A percentile compares a stretch with the other conserved stretches of the same genome.
These are phyloP conservation scores for Calameuta pallipes DNA, from an alignment of 2,888 invertebrate genomes.

Conservation along the genomic window DNA sequence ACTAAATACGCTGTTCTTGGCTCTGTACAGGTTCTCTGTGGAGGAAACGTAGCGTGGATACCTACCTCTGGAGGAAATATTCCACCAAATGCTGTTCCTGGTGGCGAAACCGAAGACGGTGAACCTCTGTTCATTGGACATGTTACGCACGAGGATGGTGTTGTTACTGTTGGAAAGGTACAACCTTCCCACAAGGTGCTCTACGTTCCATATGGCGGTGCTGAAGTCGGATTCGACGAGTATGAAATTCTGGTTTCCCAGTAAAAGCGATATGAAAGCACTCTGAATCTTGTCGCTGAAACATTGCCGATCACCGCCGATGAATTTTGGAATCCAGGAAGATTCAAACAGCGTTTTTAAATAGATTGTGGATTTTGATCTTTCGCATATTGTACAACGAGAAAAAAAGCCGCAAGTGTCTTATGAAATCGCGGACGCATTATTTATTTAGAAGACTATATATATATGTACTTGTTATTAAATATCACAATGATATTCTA, in stretches of 20 bases:
- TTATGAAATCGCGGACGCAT: neutral
- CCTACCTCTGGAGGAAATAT: conserved; percentile 73
- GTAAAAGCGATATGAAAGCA: conserved; percentile 30
- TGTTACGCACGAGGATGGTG: conserved; percentile 77
- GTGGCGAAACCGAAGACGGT: conserved; percentile 81
- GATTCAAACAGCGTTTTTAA: neutral
- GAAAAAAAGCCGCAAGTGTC: neutral
- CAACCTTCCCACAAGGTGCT: conserved; percentile 84
- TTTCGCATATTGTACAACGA: neutral
- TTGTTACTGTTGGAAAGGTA: conserved; percentile 83
- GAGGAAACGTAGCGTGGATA: conserved; percentile 68
- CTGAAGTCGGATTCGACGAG: conserved; percentile 82
- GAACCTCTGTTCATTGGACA: conserved; percentile 85
- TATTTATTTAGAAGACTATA: neutral
- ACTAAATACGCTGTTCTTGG: neutral
- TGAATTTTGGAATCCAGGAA: neutral
- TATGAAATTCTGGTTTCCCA: conserved; percentile 79
- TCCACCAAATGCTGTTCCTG: conserved; percentile 78
- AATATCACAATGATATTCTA: neutral
- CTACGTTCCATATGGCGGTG: conserved; percentile 86
- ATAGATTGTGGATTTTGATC: neutral
- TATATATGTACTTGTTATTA: neutral
- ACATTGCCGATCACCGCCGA: neutral
- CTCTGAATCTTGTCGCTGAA: neutral
- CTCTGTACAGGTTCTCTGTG: conserved; percentile 61